Conservation (phyloP, 2,888 invertebrate species). For the Sinodicranocentrus sp. region DNA sequence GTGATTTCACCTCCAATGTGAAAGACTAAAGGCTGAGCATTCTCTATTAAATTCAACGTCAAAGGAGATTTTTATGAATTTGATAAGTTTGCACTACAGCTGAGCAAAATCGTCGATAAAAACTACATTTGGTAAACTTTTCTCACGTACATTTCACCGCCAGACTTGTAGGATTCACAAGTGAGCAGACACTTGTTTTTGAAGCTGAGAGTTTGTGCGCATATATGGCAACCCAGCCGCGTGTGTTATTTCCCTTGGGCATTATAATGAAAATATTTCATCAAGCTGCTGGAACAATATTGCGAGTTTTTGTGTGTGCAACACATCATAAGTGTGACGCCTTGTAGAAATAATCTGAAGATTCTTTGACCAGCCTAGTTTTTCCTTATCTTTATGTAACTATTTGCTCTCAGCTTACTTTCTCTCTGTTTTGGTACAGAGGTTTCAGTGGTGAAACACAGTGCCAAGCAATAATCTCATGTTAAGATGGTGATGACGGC, state of each 20-base stretch:
- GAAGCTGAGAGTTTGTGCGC: too few species aligned
- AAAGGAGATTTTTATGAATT: too few species aligned
- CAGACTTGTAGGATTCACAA: too few species aligned
- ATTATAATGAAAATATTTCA: constrained; percentile 28
- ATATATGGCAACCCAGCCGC: neutral
- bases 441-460: neutral
- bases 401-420: neutral
- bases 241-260: constrained; percentile 7
- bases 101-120: too few species aligned
- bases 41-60: too few species aligned
- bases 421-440: neutral
- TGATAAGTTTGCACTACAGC: too few species aligned
- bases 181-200: too few species aligned
- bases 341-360: neutral
- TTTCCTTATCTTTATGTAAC: constrained; percentile 4
- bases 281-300: constrained; percentile 6
- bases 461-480: constrained; percentile 10
- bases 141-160: too few species aligned
- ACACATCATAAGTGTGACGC: neutral
- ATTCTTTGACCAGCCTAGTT: neutral
- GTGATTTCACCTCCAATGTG: too few species aligned
- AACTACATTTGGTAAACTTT: too few species aligned
- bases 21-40: too few species aligned
- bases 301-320: neutral
- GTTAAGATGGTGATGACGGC: constrained; percentile 14